These are phyloP conservation scores for Apodemus speciosus DNA, from an alignment of 2,113 vertebrate genomes.

Conservation along the genomic window DNA sequence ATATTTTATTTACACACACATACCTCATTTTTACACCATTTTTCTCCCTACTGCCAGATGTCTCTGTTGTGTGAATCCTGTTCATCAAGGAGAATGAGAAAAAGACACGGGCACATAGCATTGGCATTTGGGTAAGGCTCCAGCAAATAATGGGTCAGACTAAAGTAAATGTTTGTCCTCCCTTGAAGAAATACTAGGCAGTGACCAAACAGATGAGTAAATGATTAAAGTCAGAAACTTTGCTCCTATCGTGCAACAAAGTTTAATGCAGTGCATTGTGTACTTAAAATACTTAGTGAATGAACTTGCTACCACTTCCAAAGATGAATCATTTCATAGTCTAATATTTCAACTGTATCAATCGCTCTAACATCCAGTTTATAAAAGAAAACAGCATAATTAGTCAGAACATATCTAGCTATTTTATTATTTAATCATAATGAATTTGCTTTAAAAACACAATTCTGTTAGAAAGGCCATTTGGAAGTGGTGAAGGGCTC, in stretches of 20 bases:
- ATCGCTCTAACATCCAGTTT: conserved; percentile 22
- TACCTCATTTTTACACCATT: conserved; percentile 83
- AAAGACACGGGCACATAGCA: conserved; percentile 25
- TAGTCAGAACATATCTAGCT: neutral
- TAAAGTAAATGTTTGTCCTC: conserved; percentile 23
- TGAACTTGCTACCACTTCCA: neutral
- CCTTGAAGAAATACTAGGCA: neutral
- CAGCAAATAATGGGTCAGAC: conserved; percentile 12
- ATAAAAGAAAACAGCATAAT: neutral
- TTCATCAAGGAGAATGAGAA: conserved; percentile 76
- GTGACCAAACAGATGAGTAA: neutral
- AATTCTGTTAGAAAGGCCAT: neutral
- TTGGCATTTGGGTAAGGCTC: conserved; percentile 61
- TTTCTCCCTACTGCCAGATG: conserved; percentile 79
- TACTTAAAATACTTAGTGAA: neutral
- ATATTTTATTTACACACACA: conserved; percentile 85
- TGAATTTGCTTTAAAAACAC: neutral
- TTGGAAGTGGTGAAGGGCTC: neutral
- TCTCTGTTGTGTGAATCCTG: conserved; percentile 67
- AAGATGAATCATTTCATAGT: neutral
- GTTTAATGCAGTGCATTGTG: neutral
- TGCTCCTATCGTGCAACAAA: neutral
- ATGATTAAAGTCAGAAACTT: conserved; percentile 45
- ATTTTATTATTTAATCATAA: conserved; percentile 25
- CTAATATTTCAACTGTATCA: neutral